Evolutionary conservation across 2,888 invertebrate genomes (phyloP).

Genomic region (Alcis repandata): DNA sequence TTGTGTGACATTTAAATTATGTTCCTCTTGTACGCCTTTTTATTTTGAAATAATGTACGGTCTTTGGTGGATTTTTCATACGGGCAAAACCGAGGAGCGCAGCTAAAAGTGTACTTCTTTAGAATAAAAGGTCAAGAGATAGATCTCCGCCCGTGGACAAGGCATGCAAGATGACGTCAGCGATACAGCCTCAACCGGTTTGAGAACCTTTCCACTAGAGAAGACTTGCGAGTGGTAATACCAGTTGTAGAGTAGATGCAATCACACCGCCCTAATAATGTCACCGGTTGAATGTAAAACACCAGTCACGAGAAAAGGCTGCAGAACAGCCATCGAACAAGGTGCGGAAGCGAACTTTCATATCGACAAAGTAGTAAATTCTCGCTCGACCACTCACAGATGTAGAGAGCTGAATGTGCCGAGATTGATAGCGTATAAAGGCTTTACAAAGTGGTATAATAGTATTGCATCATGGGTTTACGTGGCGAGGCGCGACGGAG

Average conservation of each 20-base stretch:
- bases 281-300: slow-evolving; percentile 48
- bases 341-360: slow-evolving; percentile 57
- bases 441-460: slow-evolving; percentile 53
- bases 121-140: slow-evolving; percentile 39
- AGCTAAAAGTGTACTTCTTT: slow-evolving; percentile 2
- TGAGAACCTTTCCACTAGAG: slow-evolving; percentile 64
- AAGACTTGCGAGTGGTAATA: slow-evolving; percentile 64
- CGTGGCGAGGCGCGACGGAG: slow-evolving; percentile 48
- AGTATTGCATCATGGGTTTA: slow-evolving; percentile 68
- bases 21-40: no score
- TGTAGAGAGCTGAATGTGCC: slow-evolving; percentile 51
- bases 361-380: slow-evolving; percentile 46
- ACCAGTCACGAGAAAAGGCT: slow-evolving; percentile 32
- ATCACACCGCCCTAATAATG: slow-evolving; percentile 55
- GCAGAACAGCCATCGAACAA: slow-evolving; percentile 48
- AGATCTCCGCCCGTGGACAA: slow-evolving; percentile 55
- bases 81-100: no score
- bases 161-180: slow-evolving; percentile 62
- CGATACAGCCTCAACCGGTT: slow-evolving; percentile 65
- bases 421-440: slow-evolving; percentile 65
- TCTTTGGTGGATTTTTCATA: no score
- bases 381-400: slow-evolving; percentile 37
- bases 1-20: no score
- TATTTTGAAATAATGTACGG: no score
- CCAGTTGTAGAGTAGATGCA: slow-evolving; percentile 60